A percentile compares a stretch with the other conserved stretches of the same genome.
These are phyloP conservation scores for Urocolius indicus DNA, from an alignment of 2,113 vertebrate species.

Conservation along the genomic window DNA sequence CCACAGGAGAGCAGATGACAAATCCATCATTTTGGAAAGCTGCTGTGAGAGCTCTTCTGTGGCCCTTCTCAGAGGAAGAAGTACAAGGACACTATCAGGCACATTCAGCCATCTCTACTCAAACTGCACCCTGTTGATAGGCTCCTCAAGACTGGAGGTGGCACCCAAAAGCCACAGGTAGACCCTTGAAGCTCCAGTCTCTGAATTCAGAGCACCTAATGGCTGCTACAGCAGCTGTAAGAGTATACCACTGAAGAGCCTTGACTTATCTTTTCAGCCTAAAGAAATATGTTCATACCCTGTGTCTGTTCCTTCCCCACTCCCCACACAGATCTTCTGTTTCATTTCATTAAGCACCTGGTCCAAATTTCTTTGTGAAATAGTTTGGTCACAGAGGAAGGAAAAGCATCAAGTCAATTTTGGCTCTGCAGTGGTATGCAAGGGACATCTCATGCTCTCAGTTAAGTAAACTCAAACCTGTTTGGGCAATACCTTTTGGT, in stretches of 20 bases:
- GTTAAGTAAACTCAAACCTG: slow-evolving; percentile 27
- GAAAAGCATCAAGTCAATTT: background rate
- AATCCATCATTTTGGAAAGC: background rate
- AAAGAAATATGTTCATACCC: background rate
- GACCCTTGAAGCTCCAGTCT: background rate
- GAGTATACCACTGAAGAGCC: background rate
- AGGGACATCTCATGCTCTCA: background rate
- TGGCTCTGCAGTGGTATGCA: background rate
- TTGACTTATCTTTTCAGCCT: background rate
- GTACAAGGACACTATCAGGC: background rate
- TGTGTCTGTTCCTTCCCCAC: background rate
- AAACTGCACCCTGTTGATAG: background rate
- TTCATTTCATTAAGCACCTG: background rate
- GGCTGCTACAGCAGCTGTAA: background rate
- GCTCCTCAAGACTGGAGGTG: background rate
- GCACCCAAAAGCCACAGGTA: background rate
- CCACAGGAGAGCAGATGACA: background rate
- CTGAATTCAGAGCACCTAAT: background rate
- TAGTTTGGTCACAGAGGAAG: background rate
- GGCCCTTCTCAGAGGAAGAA: background rate
- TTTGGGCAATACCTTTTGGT: slow-evolving; percentile 34
- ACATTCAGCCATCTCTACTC: background rate
- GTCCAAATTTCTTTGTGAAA: background rate
- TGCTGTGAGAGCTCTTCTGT: rapidly evolving
- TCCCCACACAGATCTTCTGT: background rate